phyloP scores from a whole-genome alignment of 2,797 vertebrate species.

The Sphaeramia orbicularis region DNA sequence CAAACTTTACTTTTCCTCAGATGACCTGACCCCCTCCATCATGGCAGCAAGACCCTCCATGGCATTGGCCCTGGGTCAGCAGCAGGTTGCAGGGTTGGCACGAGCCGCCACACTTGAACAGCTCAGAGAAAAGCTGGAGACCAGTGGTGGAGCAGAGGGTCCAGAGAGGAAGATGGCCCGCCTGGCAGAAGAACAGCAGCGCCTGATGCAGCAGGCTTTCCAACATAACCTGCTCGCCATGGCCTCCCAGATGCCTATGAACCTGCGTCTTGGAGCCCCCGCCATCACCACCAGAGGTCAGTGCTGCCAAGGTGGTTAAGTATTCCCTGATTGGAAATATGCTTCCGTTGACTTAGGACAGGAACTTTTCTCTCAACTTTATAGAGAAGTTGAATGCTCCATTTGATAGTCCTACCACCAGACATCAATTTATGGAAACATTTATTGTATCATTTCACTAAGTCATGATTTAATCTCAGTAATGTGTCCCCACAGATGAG shows the following conservation, averaged over 20 bases:
- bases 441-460: neutral
- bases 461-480: neutral
- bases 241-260: constrained; percentile 87
- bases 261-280: constrained; percentile 78
- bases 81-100: constrained; percentile 84
- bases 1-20: constrained; percentile 66
- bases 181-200: constrained; percentile 93
- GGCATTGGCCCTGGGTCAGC: constrained; percentile 83
- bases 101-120: constrained; percentile 92
- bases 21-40: constrained; percentile 85
- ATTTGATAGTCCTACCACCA: too few species aligned
- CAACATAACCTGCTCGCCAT: constrained; percentile 93
- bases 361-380: neutral
- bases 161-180: constrained; percentile 91
- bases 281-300: constrained; percentile 72
- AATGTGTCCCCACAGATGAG: constrained; percentile 82
- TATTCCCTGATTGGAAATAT: neutral
- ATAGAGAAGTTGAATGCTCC: too few species aligned
- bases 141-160: constrained; percentile 83
- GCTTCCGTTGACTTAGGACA: neutral
- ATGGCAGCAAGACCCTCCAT: constrained; percentile 86
- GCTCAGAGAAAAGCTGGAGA: constrained; percentile 93
- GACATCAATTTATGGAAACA: neutral
- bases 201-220: constrained; percentile 94
- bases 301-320: constrained; percentile 9